phyloP scores from a whole-genome alignment of 2,888 invertebrate genomes.

The Unio pictorum region DNA sequence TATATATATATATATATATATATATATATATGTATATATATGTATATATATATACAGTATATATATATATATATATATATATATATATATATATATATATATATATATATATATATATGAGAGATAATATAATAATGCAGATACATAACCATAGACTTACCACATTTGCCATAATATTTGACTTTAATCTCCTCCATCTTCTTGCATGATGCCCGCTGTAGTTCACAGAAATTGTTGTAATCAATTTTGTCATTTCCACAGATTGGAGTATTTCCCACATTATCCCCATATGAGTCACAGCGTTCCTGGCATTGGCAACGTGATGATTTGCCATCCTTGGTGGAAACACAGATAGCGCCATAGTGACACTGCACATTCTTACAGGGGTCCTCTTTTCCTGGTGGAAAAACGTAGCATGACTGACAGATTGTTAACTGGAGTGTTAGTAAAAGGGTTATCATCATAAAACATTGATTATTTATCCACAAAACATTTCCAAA shows the following conservation, averaged over 20 bases:
- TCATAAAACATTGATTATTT: slow-evolving; percentile 1
- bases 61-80: no score
- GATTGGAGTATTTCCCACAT: slow-evolving; percentile 83
- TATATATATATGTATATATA: no score
- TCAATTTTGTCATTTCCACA: slow-evolving; percentile 78
- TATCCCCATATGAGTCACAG: slow-evolving; percentile 88
- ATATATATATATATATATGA: no score
- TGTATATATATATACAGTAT: no score
- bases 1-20: no score
- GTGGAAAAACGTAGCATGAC: slow-evolving; percentile 75
- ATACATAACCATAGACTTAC: slow-evolving; percentile 61
- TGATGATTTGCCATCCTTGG: slow-evolving; percentile 80
- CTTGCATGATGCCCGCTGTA: slow-evolving; percentile 70
- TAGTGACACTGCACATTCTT: slow-evolving; percentile 79
- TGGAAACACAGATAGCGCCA: slow-evolving; percentile 80
- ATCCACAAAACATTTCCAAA: slow-evolving; percentile 6
- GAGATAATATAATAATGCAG: no score
- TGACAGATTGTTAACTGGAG: slow-evolving; percentile 7
- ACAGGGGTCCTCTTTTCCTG: slow-evolving; percentile 83
- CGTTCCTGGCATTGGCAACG: slow-evolving; percentile 85
- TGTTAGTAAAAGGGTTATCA: not conserved
- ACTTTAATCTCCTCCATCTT: slow-evolving; percentile 70
- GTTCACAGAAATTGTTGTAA: slow-evolving; percentile 72
- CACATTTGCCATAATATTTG: slow-evolving; percentile 73
- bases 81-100: no score